Conservation (phyloP, 2,113 vertebrate genomes). For the Nothocercus julius region DNA sequence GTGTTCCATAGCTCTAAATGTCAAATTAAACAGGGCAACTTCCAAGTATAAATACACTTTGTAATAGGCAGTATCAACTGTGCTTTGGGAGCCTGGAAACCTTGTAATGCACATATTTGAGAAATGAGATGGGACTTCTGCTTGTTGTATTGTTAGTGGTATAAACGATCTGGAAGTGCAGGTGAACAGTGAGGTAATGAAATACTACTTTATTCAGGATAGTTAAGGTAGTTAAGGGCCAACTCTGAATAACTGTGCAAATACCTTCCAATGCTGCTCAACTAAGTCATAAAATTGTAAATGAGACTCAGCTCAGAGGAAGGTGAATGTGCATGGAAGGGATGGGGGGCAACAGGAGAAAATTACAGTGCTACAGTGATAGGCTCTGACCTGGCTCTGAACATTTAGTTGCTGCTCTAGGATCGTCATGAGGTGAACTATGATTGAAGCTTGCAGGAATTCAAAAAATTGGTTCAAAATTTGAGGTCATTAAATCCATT, state of each 20-base stretch:
- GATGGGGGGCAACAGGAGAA: neutral
- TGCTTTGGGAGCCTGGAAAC: slow-evolving; percentile 22
- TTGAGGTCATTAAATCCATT: neutral
- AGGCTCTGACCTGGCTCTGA: neutral
- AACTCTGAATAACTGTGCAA: neutral
- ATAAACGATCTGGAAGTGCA: slow-evolving; percentile 4
- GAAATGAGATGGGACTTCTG: slow-evolving; percentile 3
- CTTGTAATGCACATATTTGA: neutral
- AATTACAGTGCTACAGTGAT: neutral
- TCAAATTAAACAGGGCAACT: slow-evolving; percentile 38
- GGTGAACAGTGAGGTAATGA: slow-evolving; percentile 14
- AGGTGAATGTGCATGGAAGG: accelerated
- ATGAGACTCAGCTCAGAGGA: neutral
- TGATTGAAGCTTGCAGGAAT: neutral
- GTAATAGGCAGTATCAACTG: slow-evolving; percentile 13
- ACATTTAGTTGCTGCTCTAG: neutral
- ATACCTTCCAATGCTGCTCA: neutral
- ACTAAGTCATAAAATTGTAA: neutral
- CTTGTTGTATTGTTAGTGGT: neutral
- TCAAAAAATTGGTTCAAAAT: neutral
- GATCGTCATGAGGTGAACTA: neutral
- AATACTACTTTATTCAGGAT: neutral
- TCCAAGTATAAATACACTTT: slow-evolving; percentile 43
- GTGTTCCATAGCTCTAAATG: slow-evolving; percentile 39
- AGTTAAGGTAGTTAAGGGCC: neutral